Evolutionary conservation across 2,797 vertebrate species (phyloP), one percentile per base, ranked within the genome.

Genomic region (Hydrophis major): DNA sequence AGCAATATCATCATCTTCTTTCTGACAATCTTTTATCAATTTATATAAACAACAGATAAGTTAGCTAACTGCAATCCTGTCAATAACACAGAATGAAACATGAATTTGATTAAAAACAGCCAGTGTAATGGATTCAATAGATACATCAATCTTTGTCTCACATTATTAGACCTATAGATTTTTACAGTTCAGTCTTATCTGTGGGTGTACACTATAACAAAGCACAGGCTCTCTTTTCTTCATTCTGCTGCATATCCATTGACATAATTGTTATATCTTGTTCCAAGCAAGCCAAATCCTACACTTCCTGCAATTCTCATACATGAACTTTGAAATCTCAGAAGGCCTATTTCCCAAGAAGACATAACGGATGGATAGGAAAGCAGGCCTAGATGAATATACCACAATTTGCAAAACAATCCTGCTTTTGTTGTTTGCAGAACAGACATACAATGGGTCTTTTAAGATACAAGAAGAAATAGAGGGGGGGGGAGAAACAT

Each of bases 81-180:
- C 61, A 1, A 18, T 47, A 50, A 16, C 22, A 11, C 25, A 55
- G 16, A 10, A 83, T 0, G 42, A 27, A 28, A 90, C 59, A 11
- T 89, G 0, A 83, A 2, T 0, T 0, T 57, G 25, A 11, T 32
- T 0, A 27, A 0, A 94, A n/a, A 37, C 59, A 4, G 4, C 11
- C 0, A 0, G 28, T 0, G 0, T 2, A 87, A 0, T 87, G 1
- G 25, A 2, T 8, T 10, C 2, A 59, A 18, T 0, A 63, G 4
- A 59, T 0, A 4, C 25, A 18, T 4, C 32, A 47, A 6, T 1
- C 25, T 3, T 0, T 13, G 63, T 37, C 53, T 78, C 69, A 57
- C 32, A 57, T 28, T 74, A 0, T 25, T 3, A 66, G 91, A 27
- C 7, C 4, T 1, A 25, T 25, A 5, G 3, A 25, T 20, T 57